Evolutionary conservation across 2,113 vertebrate species (phyloP).

Genomic region (Conger conger): DNA sequence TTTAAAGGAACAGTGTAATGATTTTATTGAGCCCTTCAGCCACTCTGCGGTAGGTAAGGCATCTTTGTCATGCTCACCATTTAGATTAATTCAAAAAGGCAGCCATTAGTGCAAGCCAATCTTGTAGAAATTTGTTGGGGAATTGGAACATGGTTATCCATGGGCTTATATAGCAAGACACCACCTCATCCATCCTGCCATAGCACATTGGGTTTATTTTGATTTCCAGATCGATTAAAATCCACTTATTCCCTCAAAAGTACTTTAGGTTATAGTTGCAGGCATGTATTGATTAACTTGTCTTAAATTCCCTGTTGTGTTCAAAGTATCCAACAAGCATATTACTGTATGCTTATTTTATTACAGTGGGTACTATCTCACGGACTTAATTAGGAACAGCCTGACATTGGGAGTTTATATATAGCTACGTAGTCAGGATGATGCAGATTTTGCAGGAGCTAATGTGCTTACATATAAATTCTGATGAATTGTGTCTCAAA

Average conservation of each 20-base stretch:
- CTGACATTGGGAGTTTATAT: not conserved
- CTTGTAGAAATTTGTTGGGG: not conserved
- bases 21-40: not conserved
- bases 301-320: not conserved
- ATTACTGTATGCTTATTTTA: not conserved
- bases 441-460: not conserved
- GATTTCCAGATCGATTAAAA: slow-evolving; percentile 7
- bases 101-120: slow-evolving; percentile 10
- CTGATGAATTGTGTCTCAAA: not conserved
- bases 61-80: slow-evolving; percentile 6
- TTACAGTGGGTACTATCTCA: not conserved
- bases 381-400: not conserved
- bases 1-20: not conserved
- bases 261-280: not conserved
- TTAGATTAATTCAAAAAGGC: not conserved
- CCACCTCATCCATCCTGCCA: not conserved
- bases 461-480: not conserved
- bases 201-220: not conserved
- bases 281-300: not conserved
- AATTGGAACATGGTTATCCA: not conserved
- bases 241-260: not conserved
- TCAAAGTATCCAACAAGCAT: not conserved
- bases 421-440: not conserved
- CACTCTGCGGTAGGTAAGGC: not conserved
- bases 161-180: not conserved